Conservation (phyloP, 2,113 vertebrate genomes). For the Tringa solitaria region DNA sequence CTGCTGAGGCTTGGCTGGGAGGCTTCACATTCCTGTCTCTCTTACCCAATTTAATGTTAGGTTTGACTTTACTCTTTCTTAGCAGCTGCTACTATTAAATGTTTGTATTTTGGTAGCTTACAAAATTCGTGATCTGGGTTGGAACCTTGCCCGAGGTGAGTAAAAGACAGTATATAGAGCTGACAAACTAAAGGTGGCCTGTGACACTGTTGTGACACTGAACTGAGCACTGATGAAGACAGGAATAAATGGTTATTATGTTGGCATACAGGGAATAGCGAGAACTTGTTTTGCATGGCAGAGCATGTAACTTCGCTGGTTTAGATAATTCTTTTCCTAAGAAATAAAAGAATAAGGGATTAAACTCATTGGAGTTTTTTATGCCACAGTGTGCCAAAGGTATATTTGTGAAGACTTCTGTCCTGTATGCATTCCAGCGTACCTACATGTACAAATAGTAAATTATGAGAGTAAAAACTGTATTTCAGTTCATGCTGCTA, state of each 20-base stretch:
- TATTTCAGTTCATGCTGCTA: not conserved
- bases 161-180: constrained; percentile 29
- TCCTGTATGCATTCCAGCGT: constrained; percentile 67
- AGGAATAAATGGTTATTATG: not conserved
- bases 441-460: not conserved
- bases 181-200: constrained; percentile 40
- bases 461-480: not conserved
- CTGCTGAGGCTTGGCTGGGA: constrained; percentile 12
- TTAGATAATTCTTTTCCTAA: not conserved
- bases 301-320: constrained; percentile 32
- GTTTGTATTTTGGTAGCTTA: constrained; percentile 69
- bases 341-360: not conserved
- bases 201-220: not conserved
- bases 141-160: constrained; percentile 39
- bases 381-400: not conserved
- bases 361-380: not conserved
- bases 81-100: constrained; percentile 62
- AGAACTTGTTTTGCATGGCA: constrained; percentile 40
- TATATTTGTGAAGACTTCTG: not conserved
- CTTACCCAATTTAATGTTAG: not conserved
- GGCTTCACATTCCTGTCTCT: not conserved
- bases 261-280: not conserved
- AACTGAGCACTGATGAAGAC: not conserved
- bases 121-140: constrained; percentile 63
- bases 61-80: constrained; percentile 37